Evolutionary conservation across 2,888 invertebrate genomes (phyloP), one percentile per base, ranked within the genome.

Genomic region (Hedychridium roseum): DNA sequence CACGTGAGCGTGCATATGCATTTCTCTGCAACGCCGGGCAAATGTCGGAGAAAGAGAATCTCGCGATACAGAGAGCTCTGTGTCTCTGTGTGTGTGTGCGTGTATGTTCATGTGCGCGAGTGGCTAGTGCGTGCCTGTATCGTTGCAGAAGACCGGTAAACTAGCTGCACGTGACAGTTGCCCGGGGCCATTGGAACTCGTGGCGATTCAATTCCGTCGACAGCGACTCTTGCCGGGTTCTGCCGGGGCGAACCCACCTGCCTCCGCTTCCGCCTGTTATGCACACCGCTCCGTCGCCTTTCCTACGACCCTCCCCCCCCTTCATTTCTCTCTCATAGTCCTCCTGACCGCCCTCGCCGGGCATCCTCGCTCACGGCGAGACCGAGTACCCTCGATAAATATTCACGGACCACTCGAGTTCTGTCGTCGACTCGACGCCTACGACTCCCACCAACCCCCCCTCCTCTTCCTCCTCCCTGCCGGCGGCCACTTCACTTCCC

Each of bases 151-250:
- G 52, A 60, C 42, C 51, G 53, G 53, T 52, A 59, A 64, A 57
- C 57, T 62, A 60, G 58, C 66, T 70, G 66, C 57, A 43, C 56
- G 57, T 68, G 71, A 66, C 67, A 68, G 67, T 62, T 54, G 67
- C 68, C 61, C 40, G 42, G 40, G 56, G 64, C 62, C 31, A 58
- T 50, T 57, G 60, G 43, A 67, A 64, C 63, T 59, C 60, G 51
- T 36, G 54, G 60, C 70, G 62, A 70, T 71, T 70, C 70, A 63
- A 63, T 68, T 71, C 57, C 38, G 44, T 23, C 44, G 43, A 28
- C 35, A 51, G 21, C 49, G 55, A 60, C 54, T 64, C 23, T 23
- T 23, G 23, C 23, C 9, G 23, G 5, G 9, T 9, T 9, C 5
- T 9, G 9, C 23, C 23, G 9, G 23, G 23, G 9, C 9, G 9